phyloP scores from a whole-genome alignment of 1,140 invertebrate species.

The Ips nitidus region DNA sequence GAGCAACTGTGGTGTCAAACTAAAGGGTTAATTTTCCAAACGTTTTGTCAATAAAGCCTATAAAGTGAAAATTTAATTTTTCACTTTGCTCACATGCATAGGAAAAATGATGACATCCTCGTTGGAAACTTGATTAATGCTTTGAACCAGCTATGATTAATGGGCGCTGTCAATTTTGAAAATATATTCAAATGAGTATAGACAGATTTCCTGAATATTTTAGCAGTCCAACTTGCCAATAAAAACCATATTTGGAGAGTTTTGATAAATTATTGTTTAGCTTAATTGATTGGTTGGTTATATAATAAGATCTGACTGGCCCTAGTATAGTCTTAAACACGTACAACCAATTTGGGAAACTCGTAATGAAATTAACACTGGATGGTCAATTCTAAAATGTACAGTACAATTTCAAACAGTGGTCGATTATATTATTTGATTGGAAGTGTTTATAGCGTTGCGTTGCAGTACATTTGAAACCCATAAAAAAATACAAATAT shows the following conservation, averaged over 20 bases:
- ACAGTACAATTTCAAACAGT: too few species aligned
- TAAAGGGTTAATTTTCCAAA: constrained; percentile 5
- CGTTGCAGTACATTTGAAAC: too few species aligned
- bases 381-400: too few species aligned
- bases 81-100: constrained; percentile 25
- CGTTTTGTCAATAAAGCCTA: constrained; percentile 27
- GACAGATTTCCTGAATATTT: constrained; percentile 32
- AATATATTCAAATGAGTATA: constrained; percentile 34
- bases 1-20: too few species aligned
- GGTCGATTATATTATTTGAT: too few species aligned
- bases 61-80: constrained; percentile 7
- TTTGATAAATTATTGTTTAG: constrained; percentile 20
- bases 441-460: too few species aligned
- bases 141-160: constrained; percentile 27
- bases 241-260: constrained; percentile 19
- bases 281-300: background rate
- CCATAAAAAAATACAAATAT: too few species aligned
- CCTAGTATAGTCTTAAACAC: too few species aligned
- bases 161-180: constrained; percentile 29
- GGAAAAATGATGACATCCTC: constrained; percentile 28
- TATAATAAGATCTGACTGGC: too few species aligned
- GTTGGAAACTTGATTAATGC: constrained; percentile 31
- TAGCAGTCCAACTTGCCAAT: constrained; percentile 27
- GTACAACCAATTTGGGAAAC: too few species aligned
- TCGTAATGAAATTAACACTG: too few species aligned